Percentiles rank a stretch among this genome's conserved stretches.
These are phyloP conservation scores for Cassiopea xamachana DNA, from an alignment of 30 jellyfish, hydroid and myxozoan genomes.

Conservation along the genomic window DNA sequence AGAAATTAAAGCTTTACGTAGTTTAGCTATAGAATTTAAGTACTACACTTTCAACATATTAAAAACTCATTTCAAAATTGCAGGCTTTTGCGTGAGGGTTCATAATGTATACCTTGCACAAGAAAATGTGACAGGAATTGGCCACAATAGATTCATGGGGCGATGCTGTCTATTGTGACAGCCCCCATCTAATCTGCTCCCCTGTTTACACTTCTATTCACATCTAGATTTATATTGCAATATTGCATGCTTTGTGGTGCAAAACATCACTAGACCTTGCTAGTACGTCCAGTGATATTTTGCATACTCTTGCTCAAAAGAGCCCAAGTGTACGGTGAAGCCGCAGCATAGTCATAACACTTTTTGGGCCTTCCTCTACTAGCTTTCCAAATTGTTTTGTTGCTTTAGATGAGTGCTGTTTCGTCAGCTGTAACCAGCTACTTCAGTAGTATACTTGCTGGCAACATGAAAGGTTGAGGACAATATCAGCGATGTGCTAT, in stretches of 20 bases:
- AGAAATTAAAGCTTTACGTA: too few relatives aligned
- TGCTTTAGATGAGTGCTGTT: too few relatives aligned
- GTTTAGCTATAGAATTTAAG: too few relatives aligned
- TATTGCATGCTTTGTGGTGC: constrained; percentile 81
- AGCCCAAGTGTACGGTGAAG: constrained; percentile 54
- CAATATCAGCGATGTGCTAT: too few relatives aligned
- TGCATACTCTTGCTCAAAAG: neutral
- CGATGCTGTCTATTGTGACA: constrained; percentile 61
- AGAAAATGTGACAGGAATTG: constrained; percentile 77
- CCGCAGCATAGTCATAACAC: constrained; percentile 61
- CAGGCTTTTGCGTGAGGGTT: too few relatives aligned
- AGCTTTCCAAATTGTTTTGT: constrained; percentile 77
- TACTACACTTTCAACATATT: too few relatives aligned
- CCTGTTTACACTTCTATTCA: constrained; percentile 68
- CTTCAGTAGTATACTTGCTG: constrained; percentile 47
- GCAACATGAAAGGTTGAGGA: constrained; percentile 28
- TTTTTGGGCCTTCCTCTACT: constrained; percentile 78
- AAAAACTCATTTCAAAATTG: too few relatives aligned
- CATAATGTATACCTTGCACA: constrained; percentile 57
- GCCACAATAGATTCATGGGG: constrained; percentile 77
- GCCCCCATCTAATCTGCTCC: constrained; percentile 68
- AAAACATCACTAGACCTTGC: constrained; percentile 42
- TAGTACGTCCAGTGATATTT: constrained; percentile 41
- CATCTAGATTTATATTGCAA: constrained; percentile 78
- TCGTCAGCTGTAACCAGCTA: constrained; percentile 71